Conservation (phyloP, 2,797 vertebrate species). For the Pteronotus mesoamericanus region DNA sequence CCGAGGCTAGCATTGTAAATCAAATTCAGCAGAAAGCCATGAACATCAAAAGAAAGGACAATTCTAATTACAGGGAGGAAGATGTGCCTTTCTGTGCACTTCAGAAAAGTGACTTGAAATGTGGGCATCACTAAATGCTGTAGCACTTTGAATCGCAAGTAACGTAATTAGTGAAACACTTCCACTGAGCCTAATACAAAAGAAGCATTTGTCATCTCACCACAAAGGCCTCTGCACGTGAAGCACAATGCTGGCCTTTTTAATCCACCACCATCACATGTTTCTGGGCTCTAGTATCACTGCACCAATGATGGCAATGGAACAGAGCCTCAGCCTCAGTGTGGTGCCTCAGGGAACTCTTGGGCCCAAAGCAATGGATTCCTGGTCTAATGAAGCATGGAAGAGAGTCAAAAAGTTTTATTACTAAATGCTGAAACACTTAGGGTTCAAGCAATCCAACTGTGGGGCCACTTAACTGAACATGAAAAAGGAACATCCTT, state of each 20-base stretch:
- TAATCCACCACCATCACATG: neutral
- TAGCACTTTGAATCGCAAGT: neutral
- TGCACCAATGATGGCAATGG: fast-evolving
- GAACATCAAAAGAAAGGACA: neutral
- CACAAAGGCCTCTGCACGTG: neutral
- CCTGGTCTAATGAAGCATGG: neutral
- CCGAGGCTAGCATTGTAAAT: neutral
- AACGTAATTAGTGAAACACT: neutral
- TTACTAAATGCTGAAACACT: neutral
- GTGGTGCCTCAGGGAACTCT: neutral
- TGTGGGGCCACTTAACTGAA: neutral
- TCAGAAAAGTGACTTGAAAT: neutral
- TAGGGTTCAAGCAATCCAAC: neutral
- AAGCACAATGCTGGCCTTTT: neutral
- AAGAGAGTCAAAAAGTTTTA: neutral
- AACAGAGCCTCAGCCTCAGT: neutral
- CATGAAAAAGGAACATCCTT: neutral
- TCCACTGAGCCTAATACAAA: neutral
- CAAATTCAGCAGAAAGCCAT: neutral
- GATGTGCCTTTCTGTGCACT: neutral
- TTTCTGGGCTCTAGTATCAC: neutral
- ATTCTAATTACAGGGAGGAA: neutral
- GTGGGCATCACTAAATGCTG: neutral
- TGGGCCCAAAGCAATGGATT: neutral
- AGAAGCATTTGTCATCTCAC: neutral